Percentiles rank a stretch among this genome's conserved stretches.
phyloP scores from a whole-genome alignment of 2,113 vertebrate genomes.

The Eira barbara region DNA sequence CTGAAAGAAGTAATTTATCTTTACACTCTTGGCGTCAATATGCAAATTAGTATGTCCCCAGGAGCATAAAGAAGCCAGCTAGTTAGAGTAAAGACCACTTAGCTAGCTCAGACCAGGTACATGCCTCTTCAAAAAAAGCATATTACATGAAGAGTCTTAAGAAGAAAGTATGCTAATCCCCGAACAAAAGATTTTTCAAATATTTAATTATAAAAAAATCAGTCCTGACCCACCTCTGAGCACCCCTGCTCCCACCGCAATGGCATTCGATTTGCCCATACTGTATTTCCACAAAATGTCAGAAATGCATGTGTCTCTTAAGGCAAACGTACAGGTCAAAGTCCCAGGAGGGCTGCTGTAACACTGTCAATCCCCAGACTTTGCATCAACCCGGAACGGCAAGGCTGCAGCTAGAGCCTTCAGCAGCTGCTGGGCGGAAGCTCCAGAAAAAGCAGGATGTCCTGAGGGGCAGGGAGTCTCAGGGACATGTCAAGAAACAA shows the following conservation, averaged over 20 bases:
- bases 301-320: not conserved
- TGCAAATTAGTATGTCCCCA: constrained; percentile 41
- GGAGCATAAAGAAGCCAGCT: not conserved
- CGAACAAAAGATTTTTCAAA: constrained; percentile 6
- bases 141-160: not conserved
- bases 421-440: too few relatives aligned
- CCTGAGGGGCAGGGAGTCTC: too few relatives aligned
- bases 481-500: not conserved
- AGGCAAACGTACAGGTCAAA: not conserved
- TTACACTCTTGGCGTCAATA: constrained; percentile 55
- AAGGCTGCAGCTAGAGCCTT: not conserved
- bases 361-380: not conserved
- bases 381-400: not conserved
- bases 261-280: not conserved
- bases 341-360: not conserved
- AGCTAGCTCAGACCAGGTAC: not conserved
- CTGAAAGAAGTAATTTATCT: constrained; percentile 62
- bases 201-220: constrained; percentile 28
- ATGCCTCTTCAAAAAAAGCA: not conserved
- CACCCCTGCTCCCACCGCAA: rapidly evolving
- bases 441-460: not conserved
- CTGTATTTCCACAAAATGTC: not conserved
- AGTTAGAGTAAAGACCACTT: not conserved
- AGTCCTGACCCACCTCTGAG: not conserved
- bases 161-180: not conserved